Conservation (phyloP, 2,888 invertebrate genomes). For the Latheticus oryzae region DNA sequence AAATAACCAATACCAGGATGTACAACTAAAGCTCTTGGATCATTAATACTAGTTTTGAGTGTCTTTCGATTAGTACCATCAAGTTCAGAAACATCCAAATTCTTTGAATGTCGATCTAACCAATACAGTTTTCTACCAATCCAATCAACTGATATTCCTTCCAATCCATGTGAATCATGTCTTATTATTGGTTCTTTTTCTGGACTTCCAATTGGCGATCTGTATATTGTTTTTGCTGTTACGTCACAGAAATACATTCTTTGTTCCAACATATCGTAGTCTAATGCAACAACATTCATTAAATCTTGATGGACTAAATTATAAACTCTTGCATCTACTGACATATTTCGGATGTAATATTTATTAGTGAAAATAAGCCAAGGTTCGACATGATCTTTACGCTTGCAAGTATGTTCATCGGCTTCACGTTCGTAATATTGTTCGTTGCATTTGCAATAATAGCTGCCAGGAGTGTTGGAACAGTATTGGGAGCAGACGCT, state of each 20-base stretch:
- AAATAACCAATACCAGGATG: slow-evolving; percentile 94
- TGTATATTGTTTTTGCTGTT: slow-evolving; percentile 92
- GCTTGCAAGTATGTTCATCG: slow-evolving; percentile 92
- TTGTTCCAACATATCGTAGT: slow-evolving; percentile 87
- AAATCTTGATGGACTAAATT: slow-evolving; percentile 93
- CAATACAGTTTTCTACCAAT: slow-evolving; percentile 95
- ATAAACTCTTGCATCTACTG: slow-evolving; percentile 86
- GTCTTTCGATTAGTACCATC: slow-evolving; percentile 93
- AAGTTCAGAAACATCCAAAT: slow-evolving; percentile 94
- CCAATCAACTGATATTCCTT: slow-evolving; percentile 98
- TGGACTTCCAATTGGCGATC: slow-evolving; percentile 72
- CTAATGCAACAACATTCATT: slow-evolving; percentile 96
- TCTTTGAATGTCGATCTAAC: slow-evolving; percentile 95
- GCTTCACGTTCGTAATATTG: slow-evolving; percentile 87
- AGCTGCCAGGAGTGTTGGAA: slow-evolving; percentile 94
- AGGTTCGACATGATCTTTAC: slow-evolving; percentile 82
- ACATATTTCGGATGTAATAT: slow-evolving; percentile 97
- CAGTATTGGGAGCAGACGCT: slow-evolving; percentile 95
- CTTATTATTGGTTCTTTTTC: slow-evolving; percentile 87
- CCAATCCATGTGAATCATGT: slow-evolving; percentile 96
- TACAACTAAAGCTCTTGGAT: slow-evolving; percentile 94
- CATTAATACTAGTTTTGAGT: slow-evolving; percentile 87
- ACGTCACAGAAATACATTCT: slow-evolving; percentile 97
- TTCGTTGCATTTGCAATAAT: slow-evolving; percentile 95
- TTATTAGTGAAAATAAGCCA: slow-evolving; percentile 97